Evolutionary conservation across 64 coral and sea anemone genomes (phyloP).

Genomic region (Stylophora pistillata): DNA sequence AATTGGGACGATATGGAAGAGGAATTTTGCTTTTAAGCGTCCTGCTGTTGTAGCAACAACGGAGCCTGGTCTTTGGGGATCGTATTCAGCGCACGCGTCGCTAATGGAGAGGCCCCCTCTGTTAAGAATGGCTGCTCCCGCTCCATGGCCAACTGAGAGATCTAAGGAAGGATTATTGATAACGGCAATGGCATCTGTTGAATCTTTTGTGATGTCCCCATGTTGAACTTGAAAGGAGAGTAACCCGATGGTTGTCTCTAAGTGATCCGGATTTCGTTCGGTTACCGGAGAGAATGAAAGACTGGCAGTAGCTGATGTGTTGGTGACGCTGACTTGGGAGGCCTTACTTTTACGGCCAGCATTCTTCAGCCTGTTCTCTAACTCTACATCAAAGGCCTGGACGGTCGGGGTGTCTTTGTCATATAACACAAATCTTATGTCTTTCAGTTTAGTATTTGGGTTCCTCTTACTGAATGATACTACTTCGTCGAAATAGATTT

Average conservation of each 20-base stretch:
- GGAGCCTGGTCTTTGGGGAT: not conserved
- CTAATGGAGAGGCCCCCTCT: not conserved
- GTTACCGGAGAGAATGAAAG: not conserved
- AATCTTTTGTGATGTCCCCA: conserved; percentile 51
- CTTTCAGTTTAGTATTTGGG: not conserved
- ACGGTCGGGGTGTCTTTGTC: conserved; percentile 56
- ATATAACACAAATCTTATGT: conserved; percentile 56
- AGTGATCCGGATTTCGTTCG: conserved; percentile 12
- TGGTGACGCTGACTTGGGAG: not conserved
- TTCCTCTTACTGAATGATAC: conserved; percentile 26
- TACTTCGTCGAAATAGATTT: conserved; percentile 58
- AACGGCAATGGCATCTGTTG: conserved; percentile 51
- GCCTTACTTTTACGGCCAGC: no score
- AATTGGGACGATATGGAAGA: conserved; percentile 36
- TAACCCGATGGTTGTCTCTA: conserved; percentile 13
- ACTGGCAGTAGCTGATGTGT: not conserved
- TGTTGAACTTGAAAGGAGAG: conserved; percentile 44
- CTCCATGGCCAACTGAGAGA: conserved; percentile 1
- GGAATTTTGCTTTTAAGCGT: not conserved
- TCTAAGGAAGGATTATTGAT: conserved; percentile 33
- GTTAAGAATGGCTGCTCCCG: conserved; percentile 44
- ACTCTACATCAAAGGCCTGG: conserved; percentile 55
- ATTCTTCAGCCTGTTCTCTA: conserved; percentile 19
- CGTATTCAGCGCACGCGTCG: not conserved
- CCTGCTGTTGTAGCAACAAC: conserved; percentile 35